Conservation (phyloP, 2,797 vertebrate species). For the Lerista edwardsae region DNA sequence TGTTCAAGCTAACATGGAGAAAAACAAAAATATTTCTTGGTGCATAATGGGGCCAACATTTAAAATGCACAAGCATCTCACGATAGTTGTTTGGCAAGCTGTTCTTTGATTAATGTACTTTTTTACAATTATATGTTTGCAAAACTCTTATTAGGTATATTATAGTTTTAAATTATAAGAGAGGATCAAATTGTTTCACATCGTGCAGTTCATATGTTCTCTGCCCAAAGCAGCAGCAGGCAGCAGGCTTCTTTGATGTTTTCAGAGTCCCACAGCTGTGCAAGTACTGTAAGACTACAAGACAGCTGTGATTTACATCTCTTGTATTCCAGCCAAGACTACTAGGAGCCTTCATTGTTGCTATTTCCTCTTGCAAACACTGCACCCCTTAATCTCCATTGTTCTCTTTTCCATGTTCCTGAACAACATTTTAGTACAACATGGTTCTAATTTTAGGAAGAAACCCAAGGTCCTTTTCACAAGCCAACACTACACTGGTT, state of each 20-base stretch:
- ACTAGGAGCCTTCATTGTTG: slow-evolving; percentile 19
- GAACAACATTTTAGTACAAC: slow-evolving; percentile 4
- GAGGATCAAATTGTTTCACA: neutral
- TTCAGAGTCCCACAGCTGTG: slow-evolving; percentile 19
- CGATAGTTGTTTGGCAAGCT: neutral
- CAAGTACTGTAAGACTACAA: neutral
- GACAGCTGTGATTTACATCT: slow-evolving; percentile 17
- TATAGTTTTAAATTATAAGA: neutral
- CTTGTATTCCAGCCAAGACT: slow-evolving; percentile 11
- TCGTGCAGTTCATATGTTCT: neutral
- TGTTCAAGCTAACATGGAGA: neutral
- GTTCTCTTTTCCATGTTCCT: slow-evolving; percentile 22
- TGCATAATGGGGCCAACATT: neutral
- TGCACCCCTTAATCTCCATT: slow-evolving; percentile 18
- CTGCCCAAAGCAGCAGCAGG: slow-evolving; percentile 4
- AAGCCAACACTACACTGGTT: neutral
- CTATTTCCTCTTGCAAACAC: slow-evolving; percentile 19
- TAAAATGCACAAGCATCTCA: neutral
- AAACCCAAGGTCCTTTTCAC: neutral
- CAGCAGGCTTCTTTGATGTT: slow-evolving; percentile 3
- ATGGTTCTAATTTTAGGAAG: slow-evolving; percentile 34
- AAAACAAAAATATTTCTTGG: neutral
- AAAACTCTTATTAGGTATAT: neutral
- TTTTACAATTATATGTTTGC: neutral
- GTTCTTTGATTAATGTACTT: neutral